phyloP scores from a whole-genome alignment of 1,140 invertebrate species.

The Chelonus insularis region DNA sequence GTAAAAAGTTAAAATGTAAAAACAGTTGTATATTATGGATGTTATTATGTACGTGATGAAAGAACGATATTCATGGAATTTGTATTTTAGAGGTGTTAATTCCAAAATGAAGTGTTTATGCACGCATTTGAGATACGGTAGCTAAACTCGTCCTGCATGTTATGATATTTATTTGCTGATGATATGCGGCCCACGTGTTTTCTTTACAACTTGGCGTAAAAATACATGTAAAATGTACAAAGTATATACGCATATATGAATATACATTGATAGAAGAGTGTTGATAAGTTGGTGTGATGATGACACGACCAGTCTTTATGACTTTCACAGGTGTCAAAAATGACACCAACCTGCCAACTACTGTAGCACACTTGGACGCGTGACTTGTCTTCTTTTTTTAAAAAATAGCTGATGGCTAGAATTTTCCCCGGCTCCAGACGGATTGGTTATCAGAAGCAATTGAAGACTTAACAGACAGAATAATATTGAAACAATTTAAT shows the following conservation, averaged over 20 bases:
- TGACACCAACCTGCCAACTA: conserved; percentile 57
- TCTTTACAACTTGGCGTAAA: neutral
- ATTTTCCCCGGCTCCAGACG: neutral
- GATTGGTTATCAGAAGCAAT: neutral
- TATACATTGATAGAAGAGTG: neutral
- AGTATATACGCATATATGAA: neutral
- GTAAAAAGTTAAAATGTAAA: no score
- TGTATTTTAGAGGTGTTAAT: conserved; percentile 13
- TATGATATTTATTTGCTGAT: conserved; percentile 19
- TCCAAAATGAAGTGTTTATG: conserved; percentile 22
- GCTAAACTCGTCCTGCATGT: conserved; percentile 9
- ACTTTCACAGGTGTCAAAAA: conserved; percentile 55
- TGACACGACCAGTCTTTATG: conserved; percentile 40
- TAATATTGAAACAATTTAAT: no score
- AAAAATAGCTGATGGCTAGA: no score
- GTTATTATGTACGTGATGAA: neutral
- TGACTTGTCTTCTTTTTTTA: conserved; percentile 39
- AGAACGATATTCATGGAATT: conserved; percentile 2
- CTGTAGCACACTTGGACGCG: conserved; percentile 51
- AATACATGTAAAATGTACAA: neutral
- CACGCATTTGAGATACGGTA: conserved; percentile 22
- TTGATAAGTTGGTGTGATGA: neutral
- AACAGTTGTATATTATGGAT: no score
- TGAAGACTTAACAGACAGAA: no score
- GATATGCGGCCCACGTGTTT: conserved; percentile 8